Percentiles rank a stretch among this genome's conserved stretches.
These are phyloP conservation scores for Rhinogobio ventralis DNA, from an alignment of 2,797 vertebrate species.

Conservation along the genomic window DNA sequence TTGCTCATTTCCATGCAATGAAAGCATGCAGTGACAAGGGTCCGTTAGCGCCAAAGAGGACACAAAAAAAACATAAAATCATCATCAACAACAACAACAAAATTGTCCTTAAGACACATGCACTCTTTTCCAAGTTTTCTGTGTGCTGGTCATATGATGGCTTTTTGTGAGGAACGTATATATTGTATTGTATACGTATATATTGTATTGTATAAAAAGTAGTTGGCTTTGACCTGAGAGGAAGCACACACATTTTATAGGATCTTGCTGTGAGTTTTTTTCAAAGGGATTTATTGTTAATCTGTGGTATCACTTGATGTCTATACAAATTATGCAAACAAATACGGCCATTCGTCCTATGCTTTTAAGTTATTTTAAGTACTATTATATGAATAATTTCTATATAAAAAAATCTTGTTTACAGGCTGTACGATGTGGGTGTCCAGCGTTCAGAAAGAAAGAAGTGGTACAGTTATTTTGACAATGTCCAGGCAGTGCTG, in stretches of 20 bases:
- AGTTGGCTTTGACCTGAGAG: too few relatives aligned
- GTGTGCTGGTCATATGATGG: background rate
- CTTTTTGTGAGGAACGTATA: background rate
- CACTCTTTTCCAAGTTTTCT: background rate
- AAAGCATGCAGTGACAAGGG: background rate
- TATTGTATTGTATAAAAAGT: background rate
- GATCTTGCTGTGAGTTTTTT: too few relatives aligned
- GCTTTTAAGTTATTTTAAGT: background rate
- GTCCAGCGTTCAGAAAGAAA: constrained; percentile 72
- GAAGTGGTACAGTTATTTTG: constrained; percentile 82
- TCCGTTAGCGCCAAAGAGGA: background rate
- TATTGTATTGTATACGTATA: too few relatives aligned
- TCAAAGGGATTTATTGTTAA: background rate
- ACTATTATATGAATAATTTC: background rate
- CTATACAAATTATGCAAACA: background rate
- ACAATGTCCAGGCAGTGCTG: constrained; percentile 72
- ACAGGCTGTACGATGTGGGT: constrained; percentile 77
- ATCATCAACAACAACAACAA: background rate
- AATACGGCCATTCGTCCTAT: background rate
- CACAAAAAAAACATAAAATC: background rate
- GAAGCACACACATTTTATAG: too few relatives aligned
- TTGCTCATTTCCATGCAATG: background rate
- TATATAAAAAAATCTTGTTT: background rate
- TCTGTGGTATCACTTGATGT: background rate
- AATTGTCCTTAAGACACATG: background rate